phyloP scores from a whole-genome alignment of 2,113 vertebrate genomes.

The Muscicapa adusta region DNA sequence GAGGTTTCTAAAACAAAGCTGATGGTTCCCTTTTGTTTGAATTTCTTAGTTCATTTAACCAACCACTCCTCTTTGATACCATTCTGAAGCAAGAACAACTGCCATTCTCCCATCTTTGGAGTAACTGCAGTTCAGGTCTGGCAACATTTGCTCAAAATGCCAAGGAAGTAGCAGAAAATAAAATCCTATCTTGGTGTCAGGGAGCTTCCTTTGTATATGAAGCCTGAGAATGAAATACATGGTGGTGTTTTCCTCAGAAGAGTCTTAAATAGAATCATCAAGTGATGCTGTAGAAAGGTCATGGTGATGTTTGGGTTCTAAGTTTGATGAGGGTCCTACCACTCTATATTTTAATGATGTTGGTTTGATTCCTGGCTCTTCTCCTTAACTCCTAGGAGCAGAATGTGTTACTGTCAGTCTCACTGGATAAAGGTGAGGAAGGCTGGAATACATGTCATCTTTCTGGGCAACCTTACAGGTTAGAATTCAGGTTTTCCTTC shows the following conservation, averaged over 20 bases:
- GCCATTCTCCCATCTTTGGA: background rate
- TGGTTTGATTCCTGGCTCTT: background rate
- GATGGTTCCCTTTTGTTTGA: background rate
- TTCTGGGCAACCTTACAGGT: background rate
- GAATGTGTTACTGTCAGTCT: background rate
- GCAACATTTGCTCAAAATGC: background rate
- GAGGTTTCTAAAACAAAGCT: background rate
- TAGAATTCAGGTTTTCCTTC: background rate
- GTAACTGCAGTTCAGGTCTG: background rate
- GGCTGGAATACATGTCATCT: background rate
- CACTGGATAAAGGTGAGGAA: background rate
- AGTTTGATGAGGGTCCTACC: background rate
- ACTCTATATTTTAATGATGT: background rate
- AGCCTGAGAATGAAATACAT: background rate
- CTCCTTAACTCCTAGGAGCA: background rate
- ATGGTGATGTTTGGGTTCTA: background rate
- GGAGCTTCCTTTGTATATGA: background rate
- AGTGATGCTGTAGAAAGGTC: background rate
- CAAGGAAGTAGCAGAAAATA: background rate
- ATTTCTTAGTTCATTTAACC: background rate
- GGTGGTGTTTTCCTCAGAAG: background rate
- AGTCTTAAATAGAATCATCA: background rate
- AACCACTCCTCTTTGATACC: background rate
- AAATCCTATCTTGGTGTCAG: fast-evolving
- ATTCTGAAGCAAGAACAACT: background rate